These are phyloP conservation scores for Eupithecia vulgata DNA, from an alignment of 2,888 invertebrate genomes.

Conservation along the genomic window DNA sequence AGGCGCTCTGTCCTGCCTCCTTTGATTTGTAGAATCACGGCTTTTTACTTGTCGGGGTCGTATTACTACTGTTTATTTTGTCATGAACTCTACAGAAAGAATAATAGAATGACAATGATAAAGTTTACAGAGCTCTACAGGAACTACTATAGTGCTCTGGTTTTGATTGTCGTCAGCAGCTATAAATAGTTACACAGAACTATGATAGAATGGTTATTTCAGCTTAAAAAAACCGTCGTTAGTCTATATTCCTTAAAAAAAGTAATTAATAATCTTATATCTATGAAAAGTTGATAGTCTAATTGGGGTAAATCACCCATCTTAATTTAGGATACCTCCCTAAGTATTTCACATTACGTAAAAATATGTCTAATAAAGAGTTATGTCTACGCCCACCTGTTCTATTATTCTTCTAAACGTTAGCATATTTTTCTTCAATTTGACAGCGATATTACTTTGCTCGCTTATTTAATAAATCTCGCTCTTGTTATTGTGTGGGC, in stretches of 20 bases:
- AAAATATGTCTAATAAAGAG: slow-evolving; percentile 2
- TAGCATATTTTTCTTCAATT: slow-evolving; percentile 30
- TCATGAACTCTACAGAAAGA: slow-evolving; percentile 7
- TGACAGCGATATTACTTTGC: slow-evolving; percentile 28
- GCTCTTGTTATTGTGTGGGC: slow-evolving; percentile 6
- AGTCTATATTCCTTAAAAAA: background rate
- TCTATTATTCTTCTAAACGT: slow-evolving; percentile 24
- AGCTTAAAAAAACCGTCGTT: background rate
- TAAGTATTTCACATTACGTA: background rate
- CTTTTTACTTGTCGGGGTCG: slow-evolving; percentile 12
- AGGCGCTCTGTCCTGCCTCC: slow-evolving; percentile 25
- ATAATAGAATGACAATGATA: background rate
- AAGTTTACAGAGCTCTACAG: background rate
- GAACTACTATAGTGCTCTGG: background rate
- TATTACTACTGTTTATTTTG: slow-evolving; percentile 23
- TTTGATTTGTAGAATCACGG: slow-evolving; percentile 41
- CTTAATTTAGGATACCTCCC: background rate
- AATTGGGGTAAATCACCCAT: background rate
- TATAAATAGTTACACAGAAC: background rate
- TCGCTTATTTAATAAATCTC: slow-evolving; percentile 24
- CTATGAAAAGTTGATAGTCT: background rate
- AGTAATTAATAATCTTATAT: background rate
- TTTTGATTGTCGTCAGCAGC: background rate
- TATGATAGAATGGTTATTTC: background rate
- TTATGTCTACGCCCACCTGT: slow-evolving; percentile 13